Evolutionary conservation across 2,797 vertebrate species (phyloP).

Genomic region (Lagodon rhomboides): DNA sequence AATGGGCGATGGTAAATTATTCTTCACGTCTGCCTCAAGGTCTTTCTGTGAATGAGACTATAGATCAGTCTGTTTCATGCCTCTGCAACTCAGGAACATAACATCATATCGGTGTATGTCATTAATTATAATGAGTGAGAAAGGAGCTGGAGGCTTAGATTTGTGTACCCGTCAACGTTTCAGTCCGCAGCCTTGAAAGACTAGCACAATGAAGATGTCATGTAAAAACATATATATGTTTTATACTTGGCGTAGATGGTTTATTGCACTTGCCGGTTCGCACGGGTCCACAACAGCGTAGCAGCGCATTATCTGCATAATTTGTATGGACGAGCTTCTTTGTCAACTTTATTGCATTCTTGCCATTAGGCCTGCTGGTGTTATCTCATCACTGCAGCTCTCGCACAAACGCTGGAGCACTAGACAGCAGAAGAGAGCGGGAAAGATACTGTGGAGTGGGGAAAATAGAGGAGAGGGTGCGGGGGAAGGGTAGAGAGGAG

Average conservation of each 20-base stretch:
- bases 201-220: conserved; percentile 1
- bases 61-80: conserved; percentile 4
- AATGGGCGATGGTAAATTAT: conserved; percentile 9
- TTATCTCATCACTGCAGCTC: conserved; percentile 76
- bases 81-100: background rate
- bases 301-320: conserved; percentile 36
- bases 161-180: conserved; percentile 9
- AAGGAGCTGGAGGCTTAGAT: background rate
- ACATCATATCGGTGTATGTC: background rate
- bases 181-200: background rate
- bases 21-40: background rate
- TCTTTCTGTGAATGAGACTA: background rate
- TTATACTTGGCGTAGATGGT: conserved; percentile 1
- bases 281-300: conserved; percentile 19
- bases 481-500: conserved; percentile 41
- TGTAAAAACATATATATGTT: background rate
- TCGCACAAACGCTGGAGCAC: conserved; percentile 52
- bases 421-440: conserved; percentile 43
- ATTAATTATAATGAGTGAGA: conserved; percentile 7
- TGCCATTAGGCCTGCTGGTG: conserved; percentile 57
- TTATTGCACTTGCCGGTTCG: conserved; percentile 18
- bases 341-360: conserved; percentile 61
- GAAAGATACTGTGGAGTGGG: conserved; percentile 35
- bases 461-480: conserved; percentile 55
- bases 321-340: conserved; percentile 47